phyloP scores from a whole-genome alignment of 2,113 vertebrate species.

The Apodemus sylvaticus region DNA sequence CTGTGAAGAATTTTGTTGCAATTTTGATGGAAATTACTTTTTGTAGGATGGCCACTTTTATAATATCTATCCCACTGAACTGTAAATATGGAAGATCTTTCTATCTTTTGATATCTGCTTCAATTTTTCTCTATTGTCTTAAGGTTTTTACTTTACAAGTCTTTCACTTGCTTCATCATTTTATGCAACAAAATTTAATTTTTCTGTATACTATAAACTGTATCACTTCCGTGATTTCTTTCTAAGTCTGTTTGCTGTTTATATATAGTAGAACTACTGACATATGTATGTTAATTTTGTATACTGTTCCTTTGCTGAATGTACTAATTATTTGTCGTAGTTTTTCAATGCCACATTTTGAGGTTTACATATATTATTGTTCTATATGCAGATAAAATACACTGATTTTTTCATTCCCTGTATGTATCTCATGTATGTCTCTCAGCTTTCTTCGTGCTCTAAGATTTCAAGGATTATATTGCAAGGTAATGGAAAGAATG shows the following conservation, averaged over 20 bases:
- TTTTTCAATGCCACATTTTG: background rate
- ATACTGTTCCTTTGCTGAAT: background rate
- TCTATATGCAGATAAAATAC: background rate
- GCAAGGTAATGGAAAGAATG: background rate
- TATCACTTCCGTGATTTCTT: background rate
- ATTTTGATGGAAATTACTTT: too few species aligned
- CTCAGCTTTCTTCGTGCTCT: background rate
- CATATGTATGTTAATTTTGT: background rate
- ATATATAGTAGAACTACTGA: background rate
- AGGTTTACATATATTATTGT: background rate
- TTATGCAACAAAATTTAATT: background rate
- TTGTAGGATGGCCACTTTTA: too few species aligned
- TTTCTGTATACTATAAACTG: background rate
- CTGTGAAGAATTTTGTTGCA: too few species aligned
- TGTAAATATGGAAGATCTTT: too few species aligned
- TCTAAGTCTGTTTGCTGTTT: background rate
- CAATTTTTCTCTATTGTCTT: too few species aligned
- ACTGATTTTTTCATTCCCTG: background rate
- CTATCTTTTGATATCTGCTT: too few species aligned
- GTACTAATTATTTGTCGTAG: background rate
- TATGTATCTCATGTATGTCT: too few species aligned
- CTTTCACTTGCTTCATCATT: too few species aligned
- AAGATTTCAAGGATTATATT: background rate
- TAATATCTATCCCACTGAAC: too few species aligned
- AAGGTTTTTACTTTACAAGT: too few species aligned